phyloP scores from a whole-genome alignment of 2,797 vertebrate species.

The Myoxocephalus aenaeus region DNA sequence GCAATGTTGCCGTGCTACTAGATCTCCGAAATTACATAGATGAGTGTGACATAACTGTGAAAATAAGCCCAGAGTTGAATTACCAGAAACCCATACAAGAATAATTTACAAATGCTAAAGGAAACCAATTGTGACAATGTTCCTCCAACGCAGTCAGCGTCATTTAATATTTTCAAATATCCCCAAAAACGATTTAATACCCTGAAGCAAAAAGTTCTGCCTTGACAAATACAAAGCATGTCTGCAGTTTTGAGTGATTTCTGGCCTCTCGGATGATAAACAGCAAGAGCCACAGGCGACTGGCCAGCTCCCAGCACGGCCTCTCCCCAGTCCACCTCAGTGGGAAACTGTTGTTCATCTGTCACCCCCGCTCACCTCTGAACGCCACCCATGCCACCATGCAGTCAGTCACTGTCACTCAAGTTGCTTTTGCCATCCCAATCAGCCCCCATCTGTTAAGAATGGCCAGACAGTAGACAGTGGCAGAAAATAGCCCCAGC shows the following conservation, averaged over 20 bases:
- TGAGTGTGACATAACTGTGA: neutral
- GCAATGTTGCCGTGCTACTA: neutral
- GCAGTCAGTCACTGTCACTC: constrained; percentile 61
- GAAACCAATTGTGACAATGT: neutral
- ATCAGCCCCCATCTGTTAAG: constrained; percentile 58
- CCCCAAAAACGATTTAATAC: neutral
- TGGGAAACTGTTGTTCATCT: constrained; percentile 60
- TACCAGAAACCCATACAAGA: neutral
- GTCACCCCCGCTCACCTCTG: constrained; percentile 66
- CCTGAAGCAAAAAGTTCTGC: constrained; percentile 13
- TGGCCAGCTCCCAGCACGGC: constrained; percentile 26
- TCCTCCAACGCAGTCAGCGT: neutral
- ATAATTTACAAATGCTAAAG: neutral
- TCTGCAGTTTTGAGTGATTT: constrained; percentile 33
- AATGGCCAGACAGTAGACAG: constrained; percentile 76
- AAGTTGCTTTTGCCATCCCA: constrained; percentile 39
- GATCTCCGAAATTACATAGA: neutral
- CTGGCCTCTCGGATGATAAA: constrained; percentile 45
- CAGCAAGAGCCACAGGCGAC: constrained; percentile 39
- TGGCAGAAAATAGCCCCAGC: constrained; percentile 77
- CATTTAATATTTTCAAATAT: constrained; percentile 7
- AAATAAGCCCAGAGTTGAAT: neutral
- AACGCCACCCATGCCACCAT: constrained; percentile 50
- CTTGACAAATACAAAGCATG: constrained; percentile 30
- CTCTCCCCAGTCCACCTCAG: constrained; percentile 44